phyloP scores from a whole-genome alignment of 2,888 invertebrate species.

The Invenusta paracnida region DNA sequence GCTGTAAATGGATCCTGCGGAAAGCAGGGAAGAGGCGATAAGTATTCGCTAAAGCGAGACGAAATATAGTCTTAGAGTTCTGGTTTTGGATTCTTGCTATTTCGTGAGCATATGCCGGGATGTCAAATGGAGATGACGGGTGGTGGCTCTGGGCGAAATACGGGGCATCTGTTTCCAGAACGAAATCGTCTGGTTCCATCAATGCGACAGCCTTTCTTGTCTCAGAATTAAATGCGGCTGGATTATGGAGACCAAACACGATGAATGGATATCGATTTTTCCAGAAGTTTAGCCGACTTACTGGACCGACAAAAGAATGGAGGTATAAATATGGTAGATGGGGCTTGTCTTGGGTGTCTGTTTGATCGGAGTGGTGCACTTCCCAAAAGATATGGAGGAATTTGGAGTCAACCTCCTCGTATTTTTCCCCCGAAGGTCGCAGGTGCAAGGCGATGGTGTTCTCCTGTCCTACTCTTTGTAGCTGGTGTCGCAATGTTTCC shows the following conservation, averaged over 20 bases:
- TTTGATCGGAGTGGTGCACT: not conserved
- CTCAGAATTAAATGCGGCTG: not conserved
- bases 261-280: not conserved
- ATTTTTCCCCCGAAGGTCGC: not conserved
- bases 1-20: too few species aligned
- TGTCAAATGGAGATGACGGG: not conserved
- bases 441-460: not conserved
- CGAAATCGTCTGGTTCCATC: not conserved
- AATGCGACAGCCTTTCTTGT: not conserved
- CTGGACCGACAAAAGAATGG: not conserved
- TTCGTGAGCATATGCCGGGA: not conserved
- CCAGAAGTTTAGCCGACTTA: not conserved
- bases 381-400: not conserved
- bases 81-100: not conserved
- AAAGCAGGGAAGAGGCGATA: too few species aligned
- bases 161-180: not conserved
- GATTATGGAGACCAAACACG: not conserved
- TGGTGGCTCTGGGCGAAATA: not conserved
- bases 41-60: too few species aligned
- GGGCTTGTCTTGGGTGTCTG: not conserved
- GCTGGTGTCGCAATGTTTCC: too few species aligned
- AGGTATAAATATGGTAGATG: not conserved
- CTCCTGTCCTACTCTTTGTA: too few species aligned
- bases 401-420: not conserved
- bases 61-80: too few species aligned